Base-by-base conservation (phyloP, 2,113 vertebrate species). In the Myodes glareolus region DNA sequence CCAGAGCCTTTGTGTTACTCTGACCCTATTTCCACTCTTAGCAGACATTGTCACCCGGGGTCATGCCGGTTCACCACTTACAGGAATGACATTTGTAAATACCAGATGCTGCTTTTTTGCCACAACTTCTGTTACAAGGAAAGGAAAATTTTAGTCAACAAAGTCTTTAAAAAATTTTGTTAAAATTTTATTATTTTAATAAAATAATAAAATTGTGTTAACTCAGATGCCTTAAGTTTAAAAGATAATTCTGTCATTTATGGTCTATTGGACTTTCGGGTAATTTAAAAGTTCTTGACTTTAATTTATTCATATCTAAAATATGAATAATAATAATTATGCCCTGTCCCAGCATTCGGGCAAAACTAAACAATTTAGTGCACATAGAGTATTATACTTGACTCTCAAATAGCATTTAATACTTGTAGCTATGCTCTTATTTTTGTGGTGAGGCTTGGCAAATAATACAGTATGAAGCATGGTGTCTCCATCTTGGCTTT, bases 231-330 rank as follows among this genome's bases (percentile, higher is more conserved):
- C 5, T 45, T 94, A 42, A 89, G 5, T 85, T 45, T 21, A 65
- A 88, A 63, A 86, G 80, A 90, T 45, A 81, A 21, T 72, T 76
- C 1, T 23, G 75, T 91, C 25, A 70, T 77, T 92, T 90, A 67
- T 95, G 68, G 86, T 52, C n/a, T 75, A 33, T 78, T 42, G 81
- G 1, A 70, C 5, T 65, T 95, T n/a, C 36, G n/a, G 21, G 13
- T 19, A 55, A 36, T 84, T 94, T 65, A 63, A 86, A 86, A 81
- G 58, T 68, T 88, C 21, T 95, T 92, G 31, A 65, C 36, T n/a
- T 88, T 84, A 61, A 72, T 91, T 91, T 94, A 39, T 93, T 96
- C 33, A 50, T 76, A 31, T 94, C n/a, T 88, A 94, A 58, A 91
- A 50, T 95, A 45, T 17, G 16, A 33, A 92, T 90, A 86, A 89